A percentile compares a stretch with the other conserved stretches of the same genome.
Evolutionary conservation across 1,140 invertebrate genomes (phyloP).

Genomic region (Drosophila murphyi): DNA sequence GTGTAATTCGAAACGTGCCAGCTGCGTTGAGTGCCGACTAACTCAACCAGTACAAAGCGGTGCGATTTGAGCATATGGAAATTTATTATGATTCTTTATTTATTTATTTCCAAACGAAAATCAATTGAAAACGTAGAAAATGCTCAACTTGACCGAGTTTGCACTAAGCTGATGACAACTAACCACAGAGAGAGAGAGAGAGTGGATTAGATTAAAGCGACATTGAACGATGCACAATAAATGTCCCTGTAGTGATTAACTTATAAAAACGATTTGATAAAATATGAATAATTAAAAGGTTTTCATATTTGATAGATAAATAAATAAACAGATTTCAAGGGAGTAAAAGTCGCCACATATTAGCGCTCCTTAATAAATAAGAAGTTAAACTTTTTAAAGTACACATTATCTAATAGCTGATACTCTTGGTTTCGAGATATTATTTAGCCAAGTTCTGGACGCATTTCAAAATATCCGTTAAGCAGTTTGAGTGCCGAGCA

Average conservation of each 20-base stretch:
- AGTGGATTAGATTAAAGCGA: constrained; percentile 55
- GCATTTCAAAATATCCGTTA: constrained; percentile 10
- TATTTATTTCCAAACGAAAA: constrained; percentile 19
- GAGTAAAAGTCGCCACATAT: no score
- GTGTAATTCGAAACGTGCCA: constrained; percentile 68
- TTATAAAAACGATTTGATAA: background rate
- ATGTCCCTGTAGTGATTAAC: constrained; percentile 18
- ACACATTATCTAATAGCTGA: no score
- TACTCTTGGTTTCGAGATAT: no score
- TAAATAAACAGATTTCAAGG: no score
- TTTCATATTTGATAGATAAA: no score
- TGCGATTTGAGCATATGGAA: constrained; percentile 56
- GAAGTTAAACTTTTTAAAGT: background rate
- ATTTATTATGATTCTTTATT: constrained; percentile 50
- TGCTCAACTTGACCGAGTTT: constrained; percentile 67
- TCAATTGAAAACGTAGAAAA: constrained; percentile 39
- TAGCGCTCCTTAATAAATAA: background rate
- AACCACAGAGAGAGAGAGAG: constrained; percentile 6
- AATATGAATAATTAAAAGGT: background rate
- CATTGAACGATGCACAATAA: constrained; percentile 37
- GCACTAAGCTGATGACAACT: constrained; percentile 19
- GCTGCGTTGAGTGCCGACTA: constrained; percentile 38
- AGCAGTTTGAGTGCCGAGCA: background rate
- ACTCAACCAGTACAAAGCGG: constrained; percentile 61
- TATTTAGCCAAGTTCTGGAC: background rate